Conservation (phyloP, 2,797 vertebrate genomes). For the Staurois parvus region DNA sequence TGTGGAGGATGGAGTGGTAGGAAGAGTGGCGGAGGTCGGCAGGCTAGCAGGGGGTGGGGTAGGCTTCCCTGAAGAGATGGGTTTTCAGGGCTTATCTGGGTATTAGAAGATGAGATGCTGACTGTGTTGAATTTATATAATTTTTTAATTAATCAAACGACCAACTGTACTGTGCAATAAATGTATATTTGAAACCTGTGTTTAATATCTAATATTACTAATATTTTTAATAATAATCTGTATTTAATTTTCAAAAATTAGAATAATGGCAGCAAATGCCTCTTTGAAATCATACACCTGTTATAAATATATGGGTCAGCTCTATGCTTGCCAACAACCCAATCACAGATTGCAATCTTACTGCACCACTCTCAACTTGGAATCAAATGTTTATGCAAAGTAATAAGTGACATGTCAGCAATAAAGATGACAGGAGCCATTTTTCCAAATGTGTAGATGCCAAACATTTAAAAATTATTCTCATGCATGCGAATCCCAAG, state of each 20-base stretch:
- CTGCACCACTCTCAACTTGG: constrained; percentile 17
- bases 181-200: background rate
- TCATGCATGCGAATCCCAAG: constrained; percentile 9
- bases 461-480: constrained; percentile 38
- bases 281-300: background rate
- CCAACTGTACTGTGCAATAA: background rate
- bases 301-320: constrained; percentile 40
- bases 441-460: constrained; percentile 46
- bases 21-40: too few relatives aligned
- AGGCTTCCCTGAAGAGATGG: too few relatives aligned
- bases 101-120: too few relatives aligned
- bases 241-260: background rate
- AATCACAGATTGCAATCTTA: constrained; percentile 31
- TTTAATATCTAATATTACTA: background rate
- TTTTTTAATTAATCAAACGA: too few relatives aligned
- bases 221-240: background rate
- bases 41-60: too few relatives aligned
- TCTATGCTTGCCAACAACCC: constrained; percentile 28
- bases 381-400: constrained; percentile 12
- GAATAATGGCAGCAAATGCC: background rate
- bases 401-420: constrained; percentile 48
- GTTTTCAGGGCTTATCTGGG: too few relatives aligned
- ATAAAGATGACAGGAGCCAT: constrained; percentile 40
- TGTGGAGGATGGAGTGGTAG: too few relatives aligned
- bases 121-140: too few relatives aligned